Base-by-base conservation (phyloP, 2,113 vertebrate genomes). In the Scytalopus superciliaris region DNA sequence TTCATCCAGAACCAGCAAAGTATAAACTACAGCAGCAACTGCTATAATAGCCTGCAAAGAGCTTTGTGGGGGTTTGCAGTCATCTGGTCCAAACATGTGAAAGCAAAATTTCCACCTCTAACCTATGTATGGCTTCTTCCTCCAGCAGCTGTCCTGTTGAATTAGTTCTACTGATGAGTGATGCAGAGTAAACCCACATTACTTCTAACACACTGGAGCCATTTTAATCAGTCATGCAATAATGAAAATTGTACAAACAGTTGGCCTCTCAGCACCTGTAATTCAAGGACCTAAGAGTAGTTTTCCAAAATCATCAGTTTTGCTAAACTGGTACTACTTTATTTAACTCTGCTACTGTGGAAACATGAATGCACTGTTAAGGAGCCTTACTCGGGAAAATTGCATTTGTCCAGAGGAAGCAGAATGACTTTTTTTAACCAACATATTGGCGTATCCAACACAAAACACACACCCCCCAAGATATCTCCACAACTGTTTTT, bases 161-260 rank as follows among this genome's bases (percentile, higher is more conserved):
- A 93, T 94, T 89, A 97, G 68, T 78, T 92, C 82, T 81, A 19
- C 84, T n/a, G 19, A 55, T 40, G 72, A 80, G 72, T 45, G 76
- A 83, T 68, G 73, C 56, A 40, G 15, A 90, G 52, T 86, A 90
- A 93, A 52, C 40, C 11, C 76, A 88, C 44, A 63, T 86, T 77
- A 94, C 57, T 93, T 92, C 79, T 84, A 33, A 86, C 11, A 74
- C 83, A 68, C n/a, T 78, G 69, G 18, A 94, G 85, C 25, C 57
- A 35, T 90, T 84, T 82, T 81, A 78, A 95, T 84, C 86, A 75
- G 93, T 49, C 83, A 84, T 64, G 60, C 83, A 95, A 35, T 74
- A 74, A 81, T 9, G 14, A 64, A 74, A 88, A 74, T 68, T 67
- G 77, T 7, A 75, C 33, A 83, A 96, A 74, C 15, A 44, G 59